These are phyloP conservation scores for Papilio demoleus DNA, from an alignment of 2,888 invertebrate genomes.

Conservation along the genomic window DNA sequence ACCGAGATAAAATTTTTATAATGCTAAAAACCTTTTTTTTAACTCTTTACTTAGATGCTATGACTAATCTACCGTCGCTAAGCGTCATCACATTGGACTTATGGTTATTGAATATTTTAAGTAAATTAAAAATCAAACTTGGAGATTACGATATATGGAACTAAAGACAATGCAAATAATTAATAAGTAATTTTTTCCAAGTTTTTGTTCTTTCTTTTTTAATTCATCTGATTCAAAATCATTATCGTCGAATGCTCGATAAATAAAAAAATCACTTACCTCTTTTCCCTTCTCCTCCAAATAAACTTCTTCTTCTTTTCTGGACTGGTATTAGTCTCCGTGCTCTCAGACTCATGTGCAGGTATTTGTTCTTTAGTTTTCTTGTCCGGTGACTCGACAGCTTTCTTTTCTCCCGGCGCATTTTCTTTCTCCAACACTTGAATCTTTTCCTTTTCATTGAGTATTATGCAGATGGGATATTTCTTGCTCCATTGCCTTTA, in stretches of 20 bases:
- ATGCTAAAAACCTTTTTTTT: too few relatives aligned
- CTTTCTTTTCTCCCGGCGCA: slow-evolving; percentile 60
- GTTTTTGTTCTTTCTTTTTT: not conserved
- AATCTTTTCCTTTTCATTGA: slow-evolving; percentile 80
- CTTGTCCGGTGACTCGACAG: slow-evolving; percentile 58
- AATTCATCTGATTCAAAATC: too few relatives aligned
- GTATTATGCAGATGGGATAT: slow-evolving; percentile 92
- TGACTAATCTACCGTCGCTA: too few relatives aligned
- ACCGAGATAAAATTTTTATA: too few relatives aligned
- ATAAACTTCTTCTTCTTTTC: slow-evolving; percentile 77
- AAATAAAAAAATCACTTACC: slow-evolving; percentile 51
- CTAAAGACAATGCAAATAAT: too few relatives aligned
- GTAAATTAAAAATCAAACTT: too few relatives aligned
- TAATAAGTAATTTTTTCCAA: too few relatives aligned
- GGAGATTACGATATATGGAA: too few relatives aligned
- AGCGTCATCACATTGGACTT: too few relatives aligned
- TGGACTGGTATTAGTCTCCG: slow-evolving; percentile 77
- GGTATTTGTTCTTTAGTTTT: slow-evolving; percentile 61
- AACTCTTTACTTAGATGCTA: too few relatives aligned
- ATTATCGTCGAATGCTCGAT: not conserved
- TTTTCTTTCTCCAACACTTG: slow-evolving; percentile 76
- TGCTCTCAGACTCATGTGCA: slow-evolving; percentile 66
- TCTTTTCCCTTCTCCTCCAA: slow-evolving; percentile 74
- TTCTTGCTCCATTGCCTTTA: slow-evolving; percentile 94
- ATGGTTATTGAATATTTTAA: too few relatives aligned